Percentiles rank a stretch among this genome's conserved stretches.
Evolutionary conservation across 2,888 invertebrate genomes (phyloP).

Genomic region (Leucoptera coffeella): DNA sequence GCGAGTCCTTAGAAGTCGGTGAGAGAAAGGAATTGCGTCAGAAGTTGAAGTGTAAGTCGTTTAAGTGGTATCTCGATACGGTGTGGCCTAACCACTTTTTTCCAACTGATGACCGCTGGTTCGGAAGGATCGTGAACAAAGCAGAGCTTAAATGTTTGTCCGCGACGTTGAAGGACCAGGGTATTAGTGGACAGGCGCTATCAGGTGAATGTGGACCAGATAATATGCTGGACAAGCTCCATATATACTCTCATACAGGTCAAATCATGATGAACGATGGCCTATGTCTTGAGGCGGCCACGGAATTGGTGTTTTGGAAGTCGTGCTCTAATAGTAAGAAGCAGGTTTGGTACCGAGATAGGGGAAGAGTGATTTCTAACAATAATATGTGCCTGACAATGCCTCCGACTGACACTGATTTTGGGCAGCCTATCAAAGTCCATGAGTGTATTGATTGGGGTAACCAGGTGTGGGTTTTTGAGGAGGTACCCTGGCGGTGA

Average conservation of each 20-base stretch:
- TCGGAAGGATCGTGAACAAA: slow-evolving; percentile 72
- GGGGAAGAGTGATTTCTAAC: slow-evolving; percentile 25
- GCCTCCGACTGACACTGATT: slow-evolving; percentile 12
- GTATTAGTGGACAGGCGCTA: too few species aligned
- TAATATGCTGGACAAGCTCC: slow-evolving; percentile 59
- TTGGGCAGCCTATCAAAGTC: slow-evolving; percentile 43
- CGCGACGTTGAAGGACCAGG: too few species aligned
- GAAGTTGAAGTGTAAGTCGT: slow-evolving; percentile 74
- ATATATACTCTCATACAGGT: slow-evolving; percentile 64
- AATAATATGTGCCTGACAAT: slow-evolving; percentile 25
- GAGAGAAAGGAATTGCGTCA: slow-evolving; percentile 63
- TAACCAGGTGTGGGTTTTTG: slow-evolving; percentile 64
- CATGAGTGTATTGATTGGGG: slow-evolving; percentile 49
- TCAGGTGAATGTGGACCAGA: slow-evolving; percentile 59
- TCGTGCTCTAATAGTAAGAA: slow-evolving; percentile 59
- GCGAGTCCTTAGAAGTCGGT: slow-evolving; percentile 56
- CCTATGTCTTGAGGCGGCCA: slow-evolving; percentile 70
- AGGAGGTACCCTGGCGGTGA: slow-evolving; percentile 61
- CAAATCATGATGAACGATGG: slow-evolving; percentile 83
- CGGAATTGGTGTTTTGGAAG: slow-evolving; percentile 62
- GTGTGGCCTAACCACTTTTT: slow-evolving; percentile 97
- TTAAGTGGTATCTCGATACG: slow-evolving; percentile 89
- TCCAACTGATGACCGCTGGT: slow-evolving; percentile 79
- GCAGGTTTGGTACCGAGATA: slow-evolving; percentile 64
- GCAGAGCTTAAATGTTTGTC: too few species aligned